Percentiles rank a stretch among this genome's conserved stretches.
Evolutionary conservation across 2,113 vertebrate genomes (phyloP).

Genomic region (Brachyhypopomus gauderio): DNA sequence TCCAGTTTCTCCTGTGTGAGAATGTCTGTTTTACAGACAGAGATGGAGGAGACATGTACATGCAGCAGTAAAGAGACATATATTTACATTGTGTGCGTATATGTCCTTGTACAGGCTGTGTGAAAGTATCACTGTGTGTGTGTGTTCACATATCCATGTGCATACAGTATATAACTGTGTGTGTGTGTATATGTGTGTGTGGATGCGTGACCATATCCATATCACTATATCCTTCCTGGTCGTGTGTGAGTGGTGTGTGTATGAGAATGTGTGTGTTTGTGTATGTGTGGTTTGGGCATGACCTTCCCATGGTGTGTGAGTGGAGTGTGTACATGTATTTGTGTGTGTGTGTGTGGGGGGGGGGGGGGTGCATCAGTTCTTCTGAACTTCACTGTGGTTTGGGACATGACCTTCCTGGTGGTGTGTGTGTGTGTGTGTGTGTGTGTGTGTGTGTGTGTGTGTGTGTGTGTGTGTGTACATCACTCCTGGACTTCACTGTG

Average conservation of each 20-base stretch:
- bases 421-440: too few relatives aligned
- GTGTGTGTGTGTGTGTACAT: slow-evolving; percentile 8
- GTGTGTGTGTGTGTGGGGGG: slow-evolving; percentile 10
- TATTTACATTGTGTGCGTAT: neutral
- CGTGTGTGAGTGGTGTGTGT: neutral
- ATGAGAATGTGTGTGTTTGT: slow-evolving; percentile 4
- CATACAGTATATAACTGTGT: too few relatives aligned
- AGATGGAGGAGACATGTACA: too few relatives aligned
- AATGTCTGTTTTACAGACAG: too few relatives aligned
- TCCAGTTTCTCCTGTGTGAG: neutral
- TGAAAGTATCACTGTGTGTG: too few relatives aligned
- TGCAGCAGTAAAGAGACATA: too few relatives aligned
- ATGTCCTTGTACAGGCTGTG: too few relatives aligned
- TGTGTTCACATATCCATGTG: too few relatives aligned
- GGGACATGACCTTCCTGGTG: too few relatives aligned
- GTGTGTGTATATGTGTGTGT: neutral
- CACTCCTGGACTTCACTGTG: slow-evolving; percentile 77
- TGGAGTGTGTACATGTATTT: neutral
- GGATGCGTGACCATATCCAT: neutral
- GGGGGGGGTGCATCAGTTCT: slow-evolving; percentile 54
- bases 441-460: slow-evolving; percentile 1
- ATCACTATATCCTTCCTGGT: too few relatives aligned
- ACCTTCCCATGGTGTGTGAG: too few relatives aligned
- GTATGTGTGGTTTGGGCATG: slow-evolving; percentile 1
- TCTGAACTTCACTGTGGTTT: slow-evolving; percentile 49